Conservation (phyloP, 2,113 vertebrate species). For the Garra rufa region DNA sequence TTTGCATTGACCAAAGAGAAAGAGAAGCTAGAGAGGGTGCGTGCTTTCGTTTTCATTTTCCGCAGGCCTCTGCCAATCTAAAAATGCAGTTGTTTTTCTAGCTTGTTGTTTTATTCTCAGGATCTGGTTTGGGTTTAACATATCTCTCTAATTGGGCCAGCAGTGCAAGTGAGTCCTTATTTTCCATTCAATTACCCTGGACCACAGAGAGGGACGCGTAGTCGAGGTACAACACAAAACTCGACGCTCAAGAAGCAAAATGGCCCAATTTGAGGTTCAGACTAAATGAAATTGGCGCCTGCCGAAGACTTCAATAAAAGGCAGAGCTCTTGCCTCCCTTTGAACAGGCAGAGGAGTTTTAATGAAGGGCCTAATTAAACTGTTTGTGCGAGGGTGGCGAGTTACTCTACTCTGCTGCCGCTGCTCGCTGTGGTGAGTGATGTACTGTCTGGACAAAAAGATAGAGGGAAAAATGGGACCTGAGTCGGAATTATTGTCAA, state of each 20-base stretch:
- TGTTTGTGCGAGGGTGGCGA: conserved; percentile 57
- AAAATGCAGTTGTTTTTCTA: conserved; percentile 58
- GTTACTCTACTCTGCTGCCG: conserved; percentile 47
- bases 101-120: conserved; percentile 29
- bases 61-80: conserved; percentile 65
- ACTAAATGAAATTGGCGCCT: conserved; percentile 80
- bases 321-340: conserved; percentile 62
- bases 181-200: conserved; percentile 78
- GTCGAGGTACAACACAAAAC: conserved; percentile 51
- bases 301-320: conserved; percentile 74
- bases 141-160: conserved; percentile 75
- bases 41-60: conserved; percentile 70
- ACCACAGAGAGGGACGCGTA: conserved; percentile 71
- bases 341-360: conserved; percentile 71
- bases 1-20: conserved; percentile 82
- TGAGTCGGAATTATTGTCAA: conserved; percentile 28
- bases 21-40: conserved; percentile 81
- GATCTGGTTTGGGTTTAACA: conserved; percentile 70
- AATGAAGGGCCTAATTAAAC: conserved; percentile 75
- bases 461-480: conserved; percentile 37
- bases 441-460: conserved; percentile 49
- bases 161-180: conserved; percentile 75
- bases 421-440: conserved; percentile 51
- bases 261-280: conserved; percentile 78
- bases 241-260: conserved; percentile 65